Percentiles rank a stretch among this genome's conserved stretches.
phyloP scores from a whole-genome alignment of 1,140 invertebrate species.

The Drosophila lacertosa region DNA sequence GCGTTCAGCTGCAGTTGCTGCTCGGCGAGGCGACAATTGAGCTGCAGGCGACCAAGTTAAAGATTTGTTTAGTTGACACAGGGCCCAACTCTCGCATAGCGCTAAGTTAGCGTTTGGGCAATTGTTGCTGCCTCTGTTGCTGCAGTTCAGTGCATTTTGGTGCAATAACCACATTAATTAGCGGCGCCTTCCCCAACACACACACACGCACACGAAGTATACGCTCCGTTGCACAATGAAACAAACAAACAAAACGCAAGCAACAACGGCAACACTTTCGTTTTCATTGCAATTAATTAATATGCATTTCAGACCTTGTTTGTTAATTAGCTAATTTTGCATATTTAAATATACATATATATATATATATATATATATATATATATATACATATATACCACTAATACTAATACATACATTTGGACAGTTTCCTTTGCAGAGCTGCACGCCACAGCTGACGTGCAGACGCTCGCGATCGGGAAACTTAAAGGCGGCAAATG shows the following conservation, averaged over 20 bases:
- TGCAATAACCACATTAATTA: constrained; percentile 83
- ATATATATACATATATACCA: no score
- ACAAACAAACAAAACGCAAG: constrained; percentile 13
- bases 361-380: not conserved
- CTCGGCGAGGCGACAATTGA: constrained; percentile 80
- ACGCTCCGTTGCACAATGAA: constrained; percentile 58
- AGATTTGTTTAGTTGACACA: constrained; percentile 27
- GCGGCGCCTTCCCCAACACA: constrained; percentile 40
- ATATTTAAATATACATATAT: not conserved
- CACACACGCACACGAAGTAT: constrained; percentile 14
- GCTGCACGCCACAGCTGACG: constrained; percentile 87
- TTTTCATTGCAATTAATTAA: constrained; percentile 79
- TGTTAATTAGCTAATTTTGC: constrained; percentile 22
- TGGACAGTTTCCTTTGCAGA: constrained; percentile 88
- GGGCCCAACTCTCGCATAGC: no score
- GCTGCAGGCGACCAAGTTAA: constrained; percentile 53
- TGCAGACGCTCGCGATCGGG: constrained; percentile 90
- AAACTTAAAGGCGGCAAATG: constrained; percentile 92
- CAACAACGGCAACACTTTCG: constrained; percentile 64
- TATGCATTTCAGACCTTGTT: constrained; percentile 44
- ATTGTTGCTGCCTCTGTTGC: constrained; percentile 26
- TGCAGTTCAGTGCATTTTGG: constrained; percentile 75
- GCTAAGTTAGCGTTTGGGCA: constrained; percentile 20
- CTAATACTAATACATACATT: constrained; percentile 85
- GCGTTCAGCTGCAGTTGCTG: constrained; percentile 52